Evolutionary conservation across 2,113 vertebrate genomes (phyloP).

Genomic region (Neotragus pygmaeus): DNA sequence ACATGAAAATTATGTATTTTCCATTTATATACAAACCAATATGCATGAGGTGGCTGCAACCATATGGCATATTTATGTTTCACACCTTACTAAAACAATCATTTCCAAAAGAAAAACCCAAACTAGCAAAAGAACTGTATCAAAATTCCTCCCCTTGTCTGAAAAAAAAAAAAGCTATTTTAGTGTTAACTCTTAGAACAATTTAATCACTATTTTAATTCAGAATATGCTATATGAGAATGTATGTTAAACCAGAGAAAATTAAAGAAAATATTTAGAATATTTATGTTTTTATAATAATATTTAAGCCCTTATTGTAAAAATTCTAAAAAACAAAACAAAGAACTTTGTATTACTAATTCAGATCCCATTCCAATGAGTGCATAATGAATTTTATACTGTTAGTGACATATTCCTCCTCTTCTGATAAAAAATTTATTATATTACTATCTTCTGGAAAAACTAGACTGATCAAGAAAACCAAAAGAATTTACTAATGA

Average conservation of each 20-base stretch:
- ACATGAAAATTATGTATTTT: neutral
- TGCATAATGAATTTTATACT: slow-evolving; percentile 23
- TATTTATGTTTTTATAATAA: neutral
- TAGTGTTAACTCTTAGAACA: neutral
- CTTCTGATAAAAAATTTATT: neutral
- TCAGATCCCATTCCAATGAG: neutral
- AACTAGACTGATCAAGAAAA: slow-evolving; percentile 17
- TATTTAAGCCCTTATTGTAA: slow-evolving; percentile 17
- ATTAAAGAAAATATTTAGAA: neutral
- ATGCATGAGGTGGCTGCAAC: neutral
- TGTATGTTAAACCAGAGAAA: slow-evolving; percentile 21
- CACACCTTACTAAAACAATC: neutral
- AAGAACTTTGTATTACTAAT: slow-evolving; percentile 40
- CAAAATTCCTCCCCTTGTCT: slow-evolving; percentile 25
- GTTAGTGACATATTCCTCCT: neutral
- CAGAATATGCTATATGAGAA: slow-evolving; percentile 4
- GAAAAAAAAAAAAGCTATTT: neutral
- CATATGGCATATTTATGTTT: neutral
- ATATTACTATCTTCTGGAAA: slow-evolving; percentile 6
- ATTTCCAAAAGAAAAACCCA: slow-evolving; percentile 36
- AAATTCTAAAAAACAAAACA: neutral
- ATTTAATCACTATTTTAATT: neutral
- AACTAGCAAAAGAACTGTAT: neutral
- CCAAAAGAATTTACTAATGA: neutral
- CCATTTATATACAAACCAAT: neutral